Conservation (phyloP, 2,113 vertebrate species). For the Xiphophorus couchianus region DNA sequence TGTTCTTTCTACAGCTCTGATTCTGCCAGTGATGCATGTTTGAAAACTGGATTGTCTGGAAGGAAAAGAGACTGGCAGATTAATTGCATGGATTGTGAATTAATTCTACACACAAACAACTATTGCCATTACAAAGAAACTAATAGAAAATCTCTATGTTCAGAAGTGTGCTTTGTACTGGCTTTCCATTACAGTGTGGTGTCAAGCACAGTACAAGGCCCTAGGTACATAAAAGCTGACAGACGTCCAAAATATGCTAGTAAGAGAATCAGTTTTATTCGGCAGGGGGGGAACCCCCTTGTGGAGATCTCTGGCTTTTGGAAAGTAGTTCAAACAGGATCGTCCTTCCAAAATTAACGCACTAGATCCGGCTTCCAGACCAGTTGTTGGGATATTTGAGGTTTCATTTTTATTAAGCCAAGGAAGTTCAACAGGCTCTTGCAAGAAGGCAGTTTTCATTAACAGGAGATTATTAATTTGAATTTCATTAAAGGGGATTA, state of each 20-base stretch:
- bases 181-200: not conserved
- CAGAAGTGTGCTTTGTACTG: not conserved
- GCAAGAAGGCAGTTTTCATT: constrained; percentile 23
- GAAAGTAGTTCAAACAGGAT: constrained; percentile 51
- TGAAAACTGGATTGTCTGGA: not conserved
- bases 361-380: constrained; percentile 29
- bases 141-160: not conserved
- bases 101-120: not conserved
- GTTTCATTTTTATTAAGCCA: constrained; percentile 45
- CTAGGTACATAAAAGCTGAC: not conserved
- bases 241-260: constrained; percentile 15
- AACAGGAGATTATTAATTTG: constrained; percentile 22
- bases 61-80: not conserved
- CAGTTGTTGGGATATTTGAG: constrained; percentile 39
- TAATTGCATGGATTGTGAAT: not conserved
- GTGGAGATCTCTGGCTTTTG: constrained; percentile 35
- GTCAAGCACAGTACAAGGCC: constrained; percentile 3
- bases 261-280: constrained; percentile 32
- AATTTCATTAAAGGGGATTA: constrained; percentile 9
- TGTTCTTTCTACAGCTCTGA: not conserved
- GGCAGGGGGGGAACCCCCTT: not conserved
- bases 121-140: not conserved
- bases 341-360: constrained; percentile 60
- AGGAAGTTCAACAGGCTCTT: constrained; percentile 31
- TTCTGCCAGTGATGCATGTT: not conserved